These are phyloP conservation scores for Myrmophylax atrothorax DNA, from an alignment of 2,113 vertebrate genomes.

Conservation along the genomic window DNA sequence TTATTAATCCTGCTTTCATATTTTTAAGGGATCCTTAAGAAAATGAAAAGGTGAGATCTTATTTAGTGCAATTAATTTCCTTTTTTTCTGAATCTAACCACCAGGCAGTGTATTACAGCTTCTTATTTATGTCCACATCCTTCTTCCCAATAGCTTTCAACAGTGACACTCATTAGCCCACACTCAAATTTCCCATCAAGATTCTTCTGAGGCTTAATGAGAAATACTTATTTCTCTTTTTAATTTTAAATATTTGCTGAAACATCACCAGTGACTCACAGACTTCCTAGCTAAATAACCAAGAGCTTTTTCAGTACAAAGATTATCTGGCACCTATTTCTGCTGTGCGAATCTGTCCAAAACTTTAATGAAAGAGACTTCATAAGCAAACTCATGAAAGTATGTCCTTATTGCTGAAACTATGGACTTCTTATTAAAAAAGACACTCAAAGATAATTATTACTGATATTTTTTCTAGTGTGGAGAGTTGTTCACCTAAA, in stretches of 20 bases:
- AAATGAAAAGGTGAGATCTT: not conserved
- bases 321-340: not conserved
- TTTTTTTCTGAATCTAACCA: not conserved
- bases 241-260: not conserved
- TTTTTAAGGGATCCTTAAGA: not conserved
- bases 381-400: not conserved
- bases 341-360: not conserved
- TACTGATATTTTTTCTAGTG: not conserved
- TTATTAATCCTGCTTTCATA: not conserved
- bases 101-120: not conserved
- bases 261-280: not conserved
- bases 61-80: not conserved
- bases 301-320: not conserved
- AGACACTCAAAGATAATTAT: not conserved
- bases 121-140: not conserved
- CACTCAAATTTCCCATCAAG: not conserved
- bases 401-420: not conserved
- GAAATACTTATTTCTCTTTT: not conserved
- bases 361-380: not conserved
- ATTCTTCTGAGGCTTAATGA: not conserved
- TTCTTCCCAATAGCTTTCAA: accelerated
- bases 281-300: not conserved
- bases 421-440: not conserved
- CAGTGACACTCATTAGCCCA: not conserved
- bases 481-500: not conserved